Evolutionary conservation across 2,113 vertebrate species (phyloP).

Genomic region (Oreotrochilus melanogaster): DNA sequence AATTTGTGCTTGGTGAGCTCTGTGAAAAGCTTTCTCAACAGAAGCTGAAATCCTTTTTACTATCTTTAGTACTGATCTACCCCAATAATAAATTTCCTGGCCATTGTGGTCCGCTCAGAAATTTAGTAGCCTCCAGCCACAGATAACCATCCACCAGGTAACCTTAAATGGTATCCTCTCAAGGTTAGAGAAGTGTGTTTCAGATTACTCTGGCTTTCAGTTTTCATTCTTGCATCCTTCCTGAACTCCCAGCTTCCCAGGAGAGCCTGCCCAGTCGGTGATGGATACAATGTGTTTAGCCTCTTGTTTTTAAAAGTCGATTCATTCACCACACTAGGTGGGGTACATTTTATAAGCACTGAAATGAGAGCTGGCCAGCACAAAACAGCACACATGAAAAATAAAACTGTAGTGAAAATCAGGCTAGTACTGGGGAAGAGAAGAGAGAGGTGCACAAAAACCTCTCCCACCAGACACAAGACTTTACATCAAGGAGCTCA

Average conservation of each 20-base stretch:
- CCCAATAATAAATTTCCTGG: not conserved
- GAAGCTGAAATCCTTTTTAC: not conserved
- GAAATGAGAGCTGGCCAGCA: slow-evolving; percentile 11
- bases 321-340: slow-evolving; percentile 33
- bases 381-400: not conserved
- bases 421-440: not conserved
- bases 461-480: not conserved
- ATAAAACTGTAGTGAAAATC: not conserved
- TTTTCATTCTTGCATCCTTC: slow-evolving; percentile 20
- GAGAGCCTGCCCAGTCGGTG: not conserved
- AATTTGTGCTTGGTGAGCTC: not conserved
- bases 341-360: slow-evolving; percentile 18
- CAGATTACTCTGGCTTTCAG: slow-evolving; percentile 12
- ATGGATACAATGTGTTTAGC: slow-evolving; percentile 40
- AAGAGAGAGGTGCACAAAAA: not conserved
- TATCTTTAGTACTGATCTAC: not conserved
- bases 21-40: not conserved
- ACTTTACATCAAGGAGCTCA: not conserved
- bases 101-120: not conserved
- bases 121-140: not conserved
- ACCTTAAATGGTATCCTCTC: not conserved
- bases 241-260: not conserved
- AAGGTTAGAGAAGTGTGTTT: not conserved
- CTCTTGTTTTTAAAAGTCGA: not conserved
- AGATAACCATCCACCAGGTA: not conserved